phyloP scores from a whole-genome alignment of 2,797 vertebrate genomes.

The Nyctibius grandis region DNA sequence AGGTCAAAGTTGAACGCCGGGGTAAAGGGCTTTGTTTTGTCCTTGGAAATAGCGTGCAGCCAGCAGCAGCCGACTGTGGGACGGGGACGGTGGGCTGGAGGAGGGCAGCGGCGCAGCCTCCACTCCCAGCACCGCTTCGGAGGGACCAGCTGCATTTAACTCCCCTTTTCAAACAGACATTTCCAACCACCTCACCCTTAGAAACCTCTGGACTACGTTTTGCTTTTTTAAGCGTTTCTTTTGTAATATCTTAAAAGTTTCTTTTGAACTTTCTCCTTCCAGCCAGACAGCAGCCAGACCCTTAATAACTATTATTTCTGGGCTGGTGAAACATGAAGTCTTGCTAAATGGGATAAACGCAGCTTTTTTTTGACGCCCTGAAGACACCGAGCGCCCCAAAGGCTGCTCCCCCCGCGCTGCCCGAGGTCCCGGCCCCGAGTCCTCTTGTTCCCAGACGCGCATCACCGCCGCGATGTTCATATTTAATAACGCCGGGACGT shows the following conservation, averaged over 20 bases:
- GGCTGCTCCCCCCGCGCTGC: background rate
- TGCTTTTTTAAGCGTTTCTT: background rate
- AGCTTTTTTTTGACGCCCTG: background rate
- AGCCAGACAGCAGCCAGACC: rapidly evolving
- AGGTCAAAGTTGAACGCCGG: slow-evolving; percentile 34
- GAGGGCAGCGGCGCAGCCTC: background rate
- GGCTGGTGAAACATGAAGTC: background rate
- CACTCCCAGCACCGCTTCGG: rapidly evolving
- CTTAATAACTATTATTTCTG: rapidly evolving
- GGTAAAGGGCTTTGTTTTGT: slow-evolving; percentile 29
- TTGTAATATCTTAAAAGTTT: background rate
- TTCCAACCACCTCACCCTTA: background rate
- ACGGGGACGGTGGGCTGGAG: background rate
- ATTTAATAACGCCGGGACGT: too few species aligned
- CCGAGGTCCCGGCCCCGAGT: too few species aligned
- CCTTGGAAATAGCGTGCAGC: background rate
- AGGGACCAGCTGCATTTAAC: background rate
- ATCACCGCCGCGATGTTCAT: too few species aligned
- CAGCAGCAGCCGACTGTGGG: rapidly evolving
- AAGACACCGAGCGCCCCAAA: rapidly evolving
- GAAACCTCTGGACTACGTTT: rapidly evolving
- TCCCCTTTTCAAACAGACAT: background rate
- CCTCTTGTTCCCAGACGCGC: too few species aligned
- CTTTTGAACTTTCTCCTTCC: background rate
- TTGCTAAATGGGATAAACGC: rapidly evolving